Evolutionary conservation across 2,797 vertebrate genomes (phyloP), one percentile per base, ranked within the genome.

Genomic region (Takifugu rubripes): DNA sequence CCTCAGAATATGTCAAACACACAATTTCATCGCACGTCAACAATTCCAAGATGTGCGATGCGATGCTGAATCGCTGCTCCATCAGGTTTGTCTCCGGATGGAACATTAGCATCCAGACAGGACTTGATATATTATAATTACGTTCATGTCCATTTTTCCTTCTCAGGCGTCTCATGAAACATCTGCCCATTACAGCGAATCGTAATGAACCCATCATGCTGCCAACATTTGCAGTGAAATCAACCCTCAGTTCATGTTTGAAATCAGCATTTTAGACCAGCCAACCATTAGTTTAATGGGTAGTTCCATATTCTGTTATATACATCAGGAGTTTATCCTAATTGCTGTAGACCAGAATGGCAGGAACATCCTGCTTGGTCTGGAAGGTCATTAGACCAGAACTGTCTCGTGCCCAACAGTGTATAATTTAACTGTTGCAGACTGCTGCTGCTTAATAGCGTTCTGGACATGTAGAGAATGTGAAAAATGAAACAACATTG

Each of bases 201-300:
- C 45, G 54, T 61, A 61, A 75, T 0, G 7, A 40, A 40, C 36
- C 36, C 36, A 40, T 40, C 12, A 78, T 68, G 75, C 70, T 36
- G 52, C 73, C 66, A 68, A 54, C 61, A 57, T 78, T 78, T 52
- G 72, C 77, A 74, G 81, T 77, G 67, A 86, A 69, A 60, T 72
- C 50, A 68, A 66, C 63, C 56, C 54, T 66, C 14, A 21, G 5
- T 70, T 51, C 45, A 63, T 60, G 62, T 66, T 57, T 55, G 40
- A 71, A 70, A 72, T 53, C 47, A 45, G 46, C 48, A 56, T 62
- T 52, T 54, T 33, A 48, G 31, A 27, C 54, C 63, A 72, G 72
- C 70, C 55, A 81, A 59, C 49, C 52, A 47, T 64, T 66, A 14
- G 67, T 66, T 66, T 48, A 73, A 70, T 73, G 47, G 54, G 46